Conservation (phyloP, 2,797 vertebrate species). For the Liparis tanakae region DNA sequence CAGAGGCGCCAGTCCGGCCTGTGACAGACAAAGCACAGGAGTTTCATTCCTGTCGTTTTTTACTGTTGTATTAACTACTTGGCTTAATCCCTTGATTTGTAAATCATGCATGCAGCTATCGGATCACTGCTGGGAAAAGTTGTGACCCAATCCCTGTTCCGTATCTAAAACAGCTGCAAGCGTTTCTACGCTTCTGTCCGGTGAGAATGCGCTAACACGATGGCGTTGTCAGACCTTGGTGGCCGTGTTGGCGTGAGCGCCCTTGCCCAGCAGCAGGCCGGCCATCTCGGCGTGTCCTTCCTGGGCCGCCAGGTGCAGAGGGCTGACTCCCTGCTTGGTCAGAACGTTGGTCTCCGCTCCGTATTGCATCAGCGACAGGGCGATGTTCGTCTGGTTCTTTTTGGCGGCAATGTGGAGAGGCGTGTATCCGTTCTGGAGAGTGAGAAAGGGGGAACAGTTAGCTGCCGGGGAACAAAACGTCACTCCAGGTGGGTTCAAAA, state of each 20-base stretch:
- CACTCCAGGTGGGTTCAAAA: background rate
- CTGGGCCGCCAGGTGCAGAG: conserved; percentile 95
- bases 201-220: background rate
- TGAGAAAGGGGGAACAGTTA: conserved; percentile 4
- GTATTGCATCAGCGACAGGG: conserved; percentile 87
- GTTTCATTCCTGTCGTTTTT: background rate
- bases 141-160: background rate
- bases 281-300: conserved; percentile 97
- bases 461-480: background rate
- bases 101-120: background rate
- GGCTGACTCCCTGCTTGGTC: conserved; percentile 95
- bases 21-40: conserved; percentile 41
- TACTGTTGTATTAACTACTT: conserved; percentile 42
- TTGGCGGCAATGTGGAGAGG: conserved; percentile 96
- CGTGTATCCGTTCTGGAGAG: conserved; percentile 92
- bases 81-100: background rate
- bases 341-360: conserved; percentile 92
- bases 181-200: background rate
- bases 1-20: conserved; percentile 93
- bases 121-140: background rate
- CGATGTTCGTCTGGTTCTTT: conserved; percentile 95
- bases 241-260: conserved; percentile 88
- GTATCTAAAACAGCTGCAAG: background rate
- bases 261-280: conserved; percentile 90
- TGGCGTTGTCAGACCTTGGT: conserved; percentile 87